Evolutionary conservation across 1,140 invertebrate species (phyloP).

Genomic region (Drosophila trapezifrons): DNA sequence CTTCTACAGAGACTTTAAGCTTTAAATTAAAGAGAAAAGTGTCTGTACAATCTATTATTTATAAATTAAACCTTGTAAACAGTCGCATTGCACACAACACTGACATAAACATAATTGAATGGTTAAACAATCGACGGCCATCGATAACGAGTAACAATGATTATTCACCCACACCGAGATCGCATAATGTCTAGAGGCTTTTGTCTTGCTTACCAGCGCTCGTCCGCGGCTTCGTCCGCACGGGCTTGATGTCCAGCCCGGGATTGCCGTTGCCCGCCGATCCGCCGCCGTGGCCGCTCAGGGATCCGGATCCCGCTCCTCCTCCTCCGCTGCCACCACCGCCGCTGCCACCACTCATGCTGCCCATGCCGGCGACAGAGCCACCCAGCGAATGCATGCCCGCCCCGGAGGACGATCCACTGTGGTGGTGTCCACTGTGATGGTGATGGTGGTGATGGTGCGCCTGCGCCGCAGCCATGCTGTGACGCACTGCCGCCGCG

Average conservation of each 20-base stretch:
- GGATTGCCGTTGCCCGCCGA: conserved; percentile 19
- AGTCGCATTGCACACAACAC: conserved; percentile 41
- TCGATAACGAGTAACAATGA: conserved; percentile 61
- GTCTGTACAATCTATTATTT: no score
- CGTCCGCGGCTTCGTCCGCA: conserved; percentile 83
- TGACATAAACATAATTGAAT: conserved; percentile 56
- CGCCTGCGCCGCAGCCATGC: conserved; percentile 73
- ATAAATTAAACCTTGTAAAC: neutral
- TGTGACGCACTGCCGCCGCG: conserved; percentile 76
- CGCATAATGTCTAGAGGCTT: conserved; percentile 64
- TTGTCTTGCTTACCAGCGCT: conserved; percentile 84
- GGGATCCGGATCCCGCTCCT: conserved; percentile 27
- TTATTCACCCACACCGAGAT: conserved; percentile 83
- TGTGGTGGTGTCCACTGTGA: conserved; percentile 60
- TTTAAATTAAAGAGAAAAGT: neutral
- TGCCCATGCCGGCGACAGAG: conserved; percentile 51
- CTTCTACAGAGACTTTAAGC: no score
- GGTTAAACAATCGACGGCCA: conserved; percentile 44
- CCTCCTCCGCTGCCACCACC: conserved; percentile 33
- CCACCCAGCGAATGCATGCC: conserved; percentile 51
- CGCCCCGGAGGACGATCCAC: conserved; percentile 42
- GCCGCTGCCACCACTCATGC: conserved; percentile 47
- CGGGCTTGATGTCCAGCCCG: conserved; percentile 74
- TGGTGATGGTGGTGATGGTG: conserved; percentile 75
- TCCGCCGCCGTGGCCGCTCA: conserved; percentile 40